Evolutionary conservation across 2,797 vertebrate species (phyloP), one percentile per base, ranked within the genome.

Genomic region (Taeniopygia guttata): DNA sequence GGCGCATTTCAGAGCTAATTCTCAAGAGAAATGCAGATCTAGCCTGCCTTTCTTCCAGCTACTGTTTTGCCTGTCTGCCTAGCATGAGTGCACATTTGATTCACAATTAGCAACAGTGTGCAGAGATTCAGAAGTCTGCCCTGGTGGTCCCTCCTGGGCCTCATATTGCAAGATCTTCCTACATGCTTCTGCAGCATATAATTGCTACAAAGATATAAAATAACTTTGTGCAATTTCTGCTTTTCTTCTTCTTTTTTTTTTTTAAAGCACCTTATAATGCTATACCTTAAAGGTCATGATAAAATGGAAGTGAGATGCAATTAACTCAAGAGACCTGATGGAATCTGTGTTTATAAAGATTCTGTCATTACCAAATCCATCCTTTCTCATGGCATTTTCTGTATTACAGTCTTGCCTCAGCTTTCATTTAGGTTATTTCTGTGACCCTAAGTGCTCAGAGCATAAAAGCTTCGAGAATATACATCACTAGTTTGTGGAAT

Each of bases 51-150:
- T 95, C 70, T 89, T 93, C 69, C 83, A 91, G 80, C 85, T 88
- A 91, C 87, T 72, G 66, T 75, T 94, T 91, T 0, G 4, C 64
- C 85, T 94, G 76, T 84, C 94, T 95, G 93, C 87, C 96, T 96
- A 94, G 85, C 87, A 81, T 58, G 93, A 96, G 58, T 1, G 15
- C 90, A 82, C 94, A 86, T 93, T 94, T 94, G 94, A 96, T 95
- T 93, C 0, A 1, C 86, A 95, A 95, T 96, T 92, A 95, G 84
- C n/a, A 89, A 34, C 62, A 93, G 70, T 90, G 88, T 90, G 84
- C 63, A 74, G 90, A 93, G 94, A 92, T 79, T 79, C 86, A 56
- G 19, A 81, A 90, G 59, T 52, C 93, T 94, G 70, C 75, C 63
- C 64, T 63, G 79, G 86, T 95, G 93, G 94, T 89, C 88, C 55